Conservation (phyloP, 1,140 invertebrate genomes). For the Euglossa dilemma region DNA sequence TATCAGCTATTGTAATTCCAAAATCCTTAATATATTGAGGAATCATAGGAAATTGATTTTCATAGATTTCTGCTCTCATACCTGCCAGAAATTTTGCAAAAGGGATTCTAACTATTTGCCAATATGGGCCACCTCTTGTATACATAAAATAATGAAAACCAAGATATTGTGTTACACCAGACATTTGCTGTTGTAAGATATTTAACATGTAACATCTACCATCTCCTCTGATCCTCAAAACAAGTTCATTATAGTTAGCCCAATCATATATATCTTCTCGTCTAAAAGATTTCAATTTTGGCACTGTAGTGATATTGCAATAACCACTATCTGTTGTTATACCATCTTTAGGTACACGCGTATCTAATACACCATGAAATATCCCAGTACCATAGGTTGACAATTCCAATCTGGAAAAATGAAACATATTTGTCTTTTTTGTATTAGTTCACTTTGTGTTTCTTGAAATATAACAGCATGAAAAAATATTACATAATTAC, state of each 20-base stretch:
- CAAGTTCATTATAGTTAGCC: conserved; percentile 90
- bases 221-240: conserved; percentile 94
- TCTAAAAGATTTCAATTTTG: conserved; percentile 91
- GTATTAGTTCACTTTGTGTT: not conserved
- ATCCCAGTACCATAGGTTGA: conserved; percentile 87
- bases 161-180: conserved; percentile 93
- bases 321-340: conserved; percentile 88
- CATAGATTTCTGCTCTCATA: conserved; percentile 93
- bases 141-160: conserved; percentile 91
- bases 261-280: conserved; percentile 87
- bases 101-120: conserved; percentile 96
- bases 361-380: conserved; percentile 89
- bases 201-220: conserved; percentile 93
- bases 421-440: conserved; percentile 3
- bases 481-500: conserved; percentile 51
- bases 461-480: not conserved
- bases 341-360: conserved; percentile 91
- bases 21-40: conserved; percentile 86
- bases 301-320: conserved; percentile 88
- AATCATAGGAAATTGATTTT: conserved; percentile 87
- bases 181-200: conserved; percentile 87
- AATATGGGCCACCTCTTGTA: conserved; percentile 97
- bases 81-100: conserved; percentile 96
- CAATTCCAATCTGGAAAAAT: conserved; percentile 81
- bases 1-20: conserved; percentile 92